phyloP scores from a whole-genome alignment of 1,140 invertebrate genomes.

The Drosophila elegans region DNA sequence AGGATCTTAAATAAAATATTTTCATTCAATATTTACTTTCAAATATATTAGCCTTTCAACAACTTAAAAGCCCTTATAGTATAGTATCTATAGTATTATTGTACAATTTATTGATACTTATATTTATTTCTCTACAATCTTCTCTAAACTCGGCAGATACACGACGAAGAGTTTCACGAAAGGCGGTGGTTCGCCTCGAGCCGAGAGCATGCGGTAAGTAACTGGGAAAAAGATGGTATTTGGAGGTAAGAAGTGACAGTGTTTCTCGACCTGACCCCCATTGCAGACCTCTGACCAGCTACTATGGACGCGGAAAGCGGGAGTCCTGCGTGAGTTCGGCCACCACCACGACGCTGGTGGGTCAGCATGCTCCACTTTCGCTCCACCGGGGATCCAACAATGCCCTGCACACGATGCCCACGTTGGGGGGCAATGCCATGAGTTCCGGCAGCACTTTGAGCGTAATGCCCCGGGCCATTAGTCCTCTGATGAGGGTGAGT shows the following conservation, averaged over 20 bases:
- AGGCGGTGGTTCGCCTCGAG: constrained; percentile 92
- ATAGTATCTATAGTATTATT: too few species aligned
- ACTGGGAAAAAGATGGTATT: background rate
- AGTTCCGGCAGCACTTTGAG: constrained; percentile 67
- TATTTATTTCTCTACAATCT: constrained; percentile 6
- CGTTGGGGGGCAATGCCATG: constrained; percentile 33
- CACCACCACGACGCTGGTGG: constrained; percentile 82
- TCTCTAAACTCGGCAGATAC: constrained; percentile 50
- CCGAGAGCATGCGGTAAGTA: constrained; percentile 92
- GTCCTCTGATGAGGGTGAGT: constrained; percentile 81
- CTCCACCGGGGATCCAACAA: constrained; percentile 81
- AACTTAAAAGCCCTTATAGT: too few species aligned
- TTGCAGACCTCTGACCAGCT: constrained; percentile 78
- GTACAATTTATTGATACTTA: too few species aligned
- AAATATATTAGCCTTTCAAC: too few species aligned
- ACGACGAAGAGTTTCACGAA: constrained; percentile 86
- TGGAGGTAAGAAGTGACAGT: background rate
- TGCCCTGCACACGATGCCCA: constrained; percentile 76
- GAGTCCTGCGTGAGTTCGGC: constrained; percentile 83
- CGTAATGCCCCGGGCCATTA: constrained; percentile 78
- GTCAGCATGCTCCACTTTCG: constrained; percentile 64
- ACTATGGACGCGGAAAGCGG: constrained; percentile 80
- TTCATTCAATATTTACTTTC: too few species aligned
- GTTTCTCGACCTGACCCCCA: constrained; percentile 15
- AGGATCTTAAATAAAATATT: too few species aligned